Base-by-base conservation (phyloP, 2,797 vertebrate genomes). In the Podargus strigoides region DNA sequence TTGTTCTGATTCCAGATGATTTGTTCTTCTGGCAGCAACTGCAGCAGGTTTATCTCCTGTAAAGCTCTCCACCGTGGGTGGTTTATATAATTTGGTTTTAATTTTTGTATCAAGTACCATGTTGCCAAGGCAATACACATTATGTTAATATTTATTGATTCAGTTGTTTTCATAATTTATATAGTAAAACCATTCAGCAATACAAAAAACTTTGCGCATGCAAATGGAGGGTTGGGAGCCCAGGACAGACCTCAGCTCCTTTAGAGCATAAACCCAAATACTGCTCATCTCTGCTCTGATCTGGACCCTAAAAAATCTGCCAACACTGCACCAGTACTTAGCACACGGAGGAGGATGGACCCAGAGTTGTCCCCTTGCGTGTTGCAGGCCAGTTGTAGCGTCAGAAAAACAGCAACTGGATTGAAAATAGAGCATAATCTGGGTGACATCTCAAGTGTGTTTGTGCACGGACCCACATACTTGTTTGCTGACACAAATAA, bases 121-220 rank as follows among this genome's bases (percentile, higher is more conserved):
- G 94, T 96, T 96, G 95, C 94, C 91, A 97, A 95, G 92, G 96
- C 92, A 91, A 95, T 94, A 87, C 83, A 90, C 76, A 83, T 93
- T 95, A 95, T 97, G 93, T 60, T 96, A 97, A 93, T 97, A 97
- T 96, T 96, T 96, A 97, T 83, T 55, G 88, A 96, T 94, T 94
- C 74, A 7, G 77, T 77, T 74, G 76, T 83, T 94, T 93, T 88
- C 82, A 72, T 94, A 67, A 94, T 92, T 96, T 88, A 79, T 81
- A 83, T 92, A 90, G 72, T n/a, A 55, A 91, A 96, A 91, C 36
- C 59, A 89, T 21, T 59, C 64, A 85, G 58, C 23, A 16, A 53
- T 13, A 55, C 14, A 24, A 87, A 87, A 88, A 88, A 68, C 17
- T 59, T 80, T 6, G 37, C 11, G 34, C 26, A 19, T 24, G 36